Percentiles rank a stretch among this genome's conserved stretches.
phyloP scores from a whole-genome alignment of 2,888 invertebrate genomes.

The Yponomeuta plumbellus region DNA sequence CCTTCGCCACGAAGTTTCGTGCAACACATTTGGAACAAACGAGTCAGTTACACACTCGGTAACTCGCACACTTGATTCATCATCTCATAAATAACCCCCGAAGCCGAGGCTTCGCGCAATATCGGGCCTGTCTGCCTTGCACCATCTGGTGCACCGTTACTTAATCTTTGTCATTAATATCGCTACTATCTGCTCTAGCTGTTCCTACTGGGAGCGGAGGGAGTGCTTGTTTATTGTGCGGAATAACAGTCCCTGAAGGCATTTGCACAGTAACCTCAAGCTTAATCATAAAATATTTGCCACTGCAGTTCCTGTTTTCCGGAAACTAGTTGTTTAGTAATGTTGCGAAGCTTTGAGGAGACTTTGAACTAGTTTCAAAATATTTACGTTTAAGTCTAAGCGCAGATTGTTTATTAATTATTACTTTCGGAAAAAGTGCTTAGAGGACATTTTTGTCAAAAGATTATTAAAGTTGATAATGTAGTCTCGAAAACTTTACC shows the following conservation, averaged over 20 bases:
- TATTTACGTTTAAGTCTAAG: no score
- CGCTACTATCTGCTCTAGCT: background rate
- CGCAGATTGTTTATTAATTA: no score
- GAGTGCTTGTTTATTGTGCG: background rate
- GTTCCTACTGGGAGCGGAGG: background rate
- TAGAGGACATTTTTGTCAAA: no score
- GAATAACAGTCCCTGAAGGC: background rate
- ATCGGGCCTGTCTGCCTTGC: constrained; percentile 9
- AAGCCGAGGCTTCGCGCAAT: background rate
- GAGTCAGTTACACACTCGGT: background rate
- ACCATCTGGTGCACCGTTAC: constrained; percentile 10
- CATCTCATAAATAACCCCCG: constrained; percentile 2
- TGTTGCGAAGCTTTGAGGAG: no score
- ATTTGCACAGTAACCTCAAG: no score
- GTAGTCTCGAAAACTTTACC: no score
- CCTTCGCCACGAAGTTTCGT: background rate
- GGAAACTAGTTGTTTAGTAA: no score
- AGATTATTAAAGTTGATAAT: no score
- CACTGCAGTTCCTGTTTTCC: no score
- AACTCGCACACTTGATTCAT: background rate
- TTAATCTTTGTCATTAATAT: constrained; percentile 12
- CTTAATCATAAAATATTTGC: no score
- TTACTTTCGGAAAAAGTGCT: no score
- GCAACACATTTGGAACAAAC: background rate
- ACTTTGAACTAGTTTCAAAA: no score